Evolutionary conservation across 1,140 invertebrate species (phyloP), one percentile per base, ranked within the genome.

Genomic region (Ruditapes philippinarum): DNA sequence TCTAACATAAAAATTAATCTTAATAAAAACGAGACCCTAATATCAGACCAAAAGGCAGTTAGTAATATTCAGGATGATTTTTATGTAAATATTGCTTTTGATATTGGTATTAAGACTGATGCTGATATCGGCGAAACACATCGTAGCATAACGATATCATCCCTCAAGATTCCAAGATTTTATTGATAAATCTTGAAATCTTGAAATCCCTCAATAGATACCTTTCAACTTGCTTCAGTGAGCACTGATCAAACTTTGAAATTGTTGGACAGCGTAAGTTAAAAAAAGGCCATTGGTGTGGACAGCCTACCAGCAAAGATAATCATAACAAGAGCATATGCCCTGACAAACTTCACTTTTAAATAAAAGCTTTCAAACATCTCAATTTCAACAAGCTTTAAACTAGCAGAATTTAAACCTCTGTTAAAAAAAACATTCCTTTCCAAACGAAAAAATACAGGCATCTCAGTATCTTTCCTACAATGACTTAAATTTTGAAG

Each of bases 401-500:
- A 62, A 28, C 25, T n/a, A 28, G 57, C 57, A 62, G n/a, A 62
- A 28, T 5, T 62, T 28, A 28, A n/a, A 1, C 25, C 57, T 1
- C 25, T 62, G 9, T 62, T 28, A 76, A 62, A 28, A 62, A 62
- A 28, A 25, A 62, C 28, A 25, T 28, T 28, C 57, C 57, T 28
- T 62, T 62, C 14, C 19, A 7, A 9, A 62, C 11, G 57, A 62
- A 62, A 62, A 62, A 62, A 28, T 62, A 62, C n/a, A n/a, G 42
- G 14, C 42, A 5, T 45, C 5, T 45, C 14, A 45, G 42, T 14
- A 45, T 45, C 25, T 4, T 62, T 28, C 19, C 22, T 28, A 7
- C 25, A 28, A 36, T 36, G 17, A 76, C 49, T 40, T 76, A 86
- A 73, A 28, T 40, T 51, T 84, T 84, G n/a, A n/a, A n/a, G n/a